These are phyloP conservation scores for Microtus montanus DNA, from an alignment of 2,113 vertebrate genomes.

Conservation along the genomic window DNA sequence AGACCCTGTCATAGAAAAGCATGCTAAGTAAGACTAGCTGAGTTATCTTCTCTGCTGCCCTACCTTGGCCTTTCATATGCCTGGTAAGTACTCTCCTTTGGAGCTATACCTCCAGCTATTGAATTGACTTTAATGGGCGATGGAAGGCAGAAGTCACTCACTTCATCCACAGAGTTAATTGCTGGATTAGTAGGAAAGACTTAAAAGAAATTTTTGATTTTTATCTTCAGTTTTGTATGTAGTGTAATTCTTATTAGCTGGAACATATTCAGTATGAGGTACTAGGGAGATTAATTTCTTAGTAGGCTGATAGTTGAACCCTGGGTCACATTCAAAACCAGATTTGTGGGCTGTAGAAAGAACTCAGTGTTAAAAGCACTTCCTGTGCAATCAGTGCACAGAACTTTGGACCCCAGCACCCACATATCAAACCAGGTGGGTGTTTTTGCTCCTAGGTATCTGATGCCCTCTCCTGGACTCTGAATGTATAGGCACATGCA, in stretches of 20 bases:
- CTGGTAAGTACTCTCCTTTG: background rate
- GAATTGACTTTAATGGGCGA: background rate
- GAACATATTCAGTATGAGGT: background rate
- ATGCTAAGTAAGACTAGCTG: background rate
- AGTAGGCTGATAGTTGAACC: conserved; percentile 12
- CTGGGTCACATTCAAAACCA: background rate
- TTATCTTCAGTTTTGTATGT: background rate
- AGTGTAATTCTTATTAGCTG: background rate
- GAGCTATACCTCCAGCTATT: background rate
- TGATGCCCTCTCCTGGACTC: background rate
- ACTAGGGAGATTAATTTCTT: background rate
- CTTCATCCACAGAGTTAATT: conserved; percentile 42
- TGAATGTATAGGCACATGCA: background rate
- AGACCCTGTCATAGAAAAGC: background rate
- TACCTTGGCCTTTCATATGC: background rate
- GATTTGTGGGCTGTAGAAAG: background rate
- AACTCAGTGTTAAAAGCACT: background rate
- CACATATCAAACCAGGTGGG: background rate
- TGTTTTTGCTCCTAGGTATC: background rate
- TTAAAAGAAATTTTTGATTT: conserved; percentile 20
- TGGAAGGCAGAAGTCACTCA: conserved; percentile 33
- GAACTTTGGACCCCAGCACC: background rate
- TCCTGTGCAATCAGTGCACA: background rate
- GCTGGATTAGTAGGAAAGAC: conserved; percentile 9
- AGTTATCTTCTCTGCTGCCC: background rate